These are phyloP conservation scores for Pholis gunnellus DNA, from an alignment of 2,113 vertebrate species.

Conservation along the genomic window DNA sequence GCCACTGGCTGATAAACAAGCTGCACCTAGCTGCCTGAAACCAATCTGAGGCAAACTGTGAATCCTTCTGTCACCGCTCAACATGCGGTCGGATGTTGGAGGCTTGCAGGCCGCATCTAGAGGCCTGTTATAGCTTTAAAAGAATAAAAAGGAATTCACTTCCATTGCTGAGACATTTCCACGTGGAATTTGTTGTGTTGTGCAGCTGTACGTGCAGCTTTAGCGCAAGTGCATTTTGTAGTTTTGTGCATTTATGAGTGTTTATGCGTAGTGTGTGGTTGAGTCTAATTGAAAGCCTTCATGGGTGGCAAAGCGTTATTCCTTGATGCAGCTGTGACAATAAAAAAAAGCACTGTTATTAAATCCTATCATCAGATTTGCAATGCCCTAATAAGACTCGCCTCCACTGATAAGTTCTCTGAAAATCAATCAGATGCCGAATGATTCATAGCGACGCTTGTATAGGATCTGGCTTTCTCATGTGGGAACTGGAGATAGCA, in stretches of 20 bases:
- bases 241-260: constrained; percentile 2
- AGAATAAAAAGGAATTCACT: background rate
- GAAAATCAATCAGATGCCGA: constrained; percentile 34
- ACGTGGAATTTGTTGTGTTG: background rate
- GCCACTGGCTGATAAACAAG: constrained; percentile 46
- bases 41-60: background rate
- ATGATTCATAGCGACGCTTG: constrained; percentile 38
- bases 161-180: constrained; percentile 6
- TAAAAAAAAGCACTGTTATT: background rate
- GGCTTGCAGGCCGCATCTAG: constrained; percentile 9
- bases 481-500: constrained; percentile 29
- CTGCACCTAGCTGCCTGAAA: constrained; percentile 31
- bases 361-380: background rate
- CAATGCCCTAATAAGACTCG: background rate
- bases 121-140: constrained; percentile 16
- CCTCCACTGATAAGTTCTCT: constrained; percentile 11
- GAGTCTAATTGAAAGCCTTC: background rate
- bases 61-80: constrained; percentile 28
- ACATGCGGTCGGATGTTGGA: constrained; percentile 5
- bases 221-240: background rate
- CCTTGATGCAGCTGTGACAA: constrained; percentile 20
- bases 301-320: background rate
- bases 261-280: background rate
- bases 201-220: background rate
- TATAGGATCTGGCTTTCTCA: constrained; percentile 35